Evolutionary conservation across 1,140 invertebrate genomes (phyloP).

Genomic region (Heliconius himera): DNA sequence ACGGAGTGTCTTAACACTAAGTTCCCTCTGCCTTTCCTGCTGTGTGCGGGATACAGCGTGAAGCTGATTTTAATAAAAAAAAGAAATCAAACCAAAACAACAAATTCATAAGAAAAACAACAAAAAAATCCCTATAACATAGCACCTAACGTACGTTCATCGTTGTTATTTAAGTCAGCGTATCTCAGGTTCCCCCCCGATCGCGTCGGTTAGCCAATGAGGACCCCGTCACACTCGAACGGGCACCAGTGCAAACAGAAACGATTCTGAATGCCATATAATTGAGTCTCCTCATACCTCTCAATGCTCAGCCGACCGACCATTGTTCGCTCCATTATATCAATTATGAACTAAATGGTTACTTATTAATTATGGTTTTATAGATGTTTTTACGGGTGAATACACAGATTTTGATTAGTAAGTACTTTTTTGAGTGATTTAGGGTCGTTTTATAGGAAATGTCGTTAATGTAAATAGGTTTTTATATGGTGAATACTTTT

Average conservation of each 20-base stretch:
- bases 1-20: too few species aligned
- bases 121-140: not conserved
- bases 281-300: constrained; percentile 66
- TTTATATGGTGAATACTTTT: not conserved
- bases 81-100: not conserved
- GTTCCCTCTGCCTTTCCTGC: too few species aligned
- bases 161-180: not conserved
- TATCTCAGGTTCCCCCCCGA: not conserved
- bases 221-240: constrained; percentile 52
- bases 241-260: constrained; percentile 65
- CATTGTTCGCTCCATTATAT: constrained; percentile 65
- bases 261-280: constrained; percentile 66
- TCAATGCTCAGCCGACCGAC: constrained; percentile 41
- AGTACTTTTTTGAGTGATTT: not conserved
- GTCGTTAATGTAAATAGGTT: not conserved
- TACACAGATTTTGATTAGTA: constrained; percentile 22
- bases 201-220: constrained; percentile 59
- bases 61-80: not conserved
- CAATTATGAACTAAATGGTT: constrained; percentile 69
- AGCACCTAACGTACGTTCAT: not conserved
- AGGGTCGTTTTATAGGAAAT: not conserved
- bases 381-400: constrained; percentile 58
- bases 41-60: too few species aligned
- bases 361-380: constrained; percentile 68
- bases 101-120: not conserved